Percentiles rank a stretch among this genome's conserved stretches.
phyloP scores from a whole-genome alignment of 2,797 vertebrate genomes.

The Sciurus vulgaris region DNA sequence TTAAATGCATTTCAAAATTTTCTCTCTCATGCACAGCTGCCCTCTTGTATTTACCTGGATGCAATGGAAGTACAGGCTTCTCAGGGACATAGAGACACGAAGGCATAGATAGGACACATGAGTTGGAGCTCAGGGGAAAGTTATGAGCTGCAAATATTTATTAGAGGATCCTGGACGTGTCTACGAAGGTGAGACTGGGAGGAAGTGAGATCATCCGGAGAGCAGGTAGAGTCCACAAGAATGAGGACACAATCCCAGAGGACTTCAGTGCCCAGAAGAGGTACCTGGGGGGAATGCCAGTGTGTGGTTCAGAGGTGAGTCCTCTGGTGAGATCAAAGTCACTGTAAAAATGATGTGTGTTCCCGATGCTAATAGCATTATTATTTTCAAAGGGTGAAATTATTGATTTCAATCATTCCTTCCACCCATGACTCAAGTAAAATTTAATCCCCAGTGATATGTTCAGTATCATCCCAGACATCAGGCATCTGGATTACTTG shows the following conservation, averaged over 20 bases:
- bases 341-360: neutral
- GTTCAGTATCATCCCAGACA: rapidly evolving
- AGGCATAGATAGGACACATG: rapidly evolving
- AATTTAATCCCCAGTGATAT: neutral
- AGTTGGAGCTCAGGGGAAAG: rapidly evolving
- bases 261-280: neutral
- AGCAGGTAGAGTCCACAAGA: neutral
- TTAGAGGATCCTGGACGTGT: rapidly evolving
- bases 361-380: too few relatives aligned
- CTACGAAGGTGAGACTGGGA: neutral
- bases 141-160: neutral
- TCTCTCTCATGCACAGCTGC: neutral
- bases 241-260: neutral
- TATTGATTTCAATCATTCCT: neutral
- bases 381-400: neutral
- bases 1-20: rapidly evolving
- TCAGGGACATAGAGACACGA: too few relatives aligned
- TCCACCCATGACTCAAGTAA: neutral
- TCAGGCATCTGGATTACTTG: too few relatives aligned
- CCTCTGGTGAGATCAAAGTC: neutral
- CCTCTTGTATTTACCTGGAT: neutral
- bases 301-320: neutral
- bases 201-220: too few relatives aligned
- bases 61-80: rapidly evolving
- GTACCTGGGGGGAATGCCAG: too few relatives aligned